Conservation (phyloP, 2,888 invertebrate species). For the Buathra laborator region DNA sequence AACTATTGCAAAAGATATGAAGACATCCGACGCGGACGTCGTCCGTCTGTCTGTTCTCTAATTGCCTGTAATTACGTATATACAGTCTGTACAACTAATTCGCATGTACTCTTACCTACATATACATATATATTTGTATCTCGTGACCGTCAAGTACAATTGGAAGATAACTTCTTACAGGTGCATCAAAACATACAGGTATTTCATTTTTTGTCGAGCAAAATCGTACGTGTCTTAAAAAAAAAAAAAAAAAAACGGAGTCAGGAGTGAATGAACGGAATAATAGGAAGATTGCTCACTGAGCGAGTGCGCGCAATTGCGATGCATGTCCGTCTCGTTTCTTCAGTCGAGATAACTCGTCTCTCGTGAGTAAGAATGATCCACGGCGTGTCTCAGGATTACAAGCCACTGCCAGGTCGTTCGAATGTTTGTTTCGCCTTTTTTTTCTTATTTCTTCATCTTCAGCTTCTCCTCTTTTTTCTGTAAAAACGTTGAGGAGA, state of each 20-base stretch:
- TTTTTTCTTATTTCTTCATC: not conserved
- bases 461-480: not conserved
- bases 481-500: constrained; percentile 14
- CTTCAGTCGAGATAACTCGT: not conserved
- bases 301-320: constrained; percentile 11
- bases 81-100: not conserved
- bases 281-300: not conserved
- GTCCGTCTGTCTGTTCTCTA: not conserved
- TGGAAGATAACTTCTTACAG: constrained; percentile 1
- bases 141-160: not conserved
- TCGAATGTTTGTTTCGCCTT: constrained; percentile 14
- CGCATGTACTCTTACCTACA: not conserved
- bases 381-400: not conserved
- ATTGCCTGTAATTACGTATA: not conserved
- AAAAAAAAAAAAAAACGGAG: constrained; percentile 60
- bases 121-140: not conserved
- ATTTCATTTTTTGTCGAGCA: not conserved
- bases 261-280: not conserved
- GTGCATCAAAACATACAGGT: not conserved
- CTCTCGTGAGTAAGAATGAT: constrained; percentile 2
- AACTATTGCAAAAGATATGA: not conserved
- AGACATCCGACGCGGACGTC: not conserved
- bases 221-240: constrained; percentile 29
- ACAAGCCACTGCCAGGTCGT: constrained; percentile 10
- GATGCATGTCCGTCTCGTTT: constrained; percentile 25